Conservation (phyloP, 2,888 invertebrate genomes). For the Chymomyza procnemis region DNA sequence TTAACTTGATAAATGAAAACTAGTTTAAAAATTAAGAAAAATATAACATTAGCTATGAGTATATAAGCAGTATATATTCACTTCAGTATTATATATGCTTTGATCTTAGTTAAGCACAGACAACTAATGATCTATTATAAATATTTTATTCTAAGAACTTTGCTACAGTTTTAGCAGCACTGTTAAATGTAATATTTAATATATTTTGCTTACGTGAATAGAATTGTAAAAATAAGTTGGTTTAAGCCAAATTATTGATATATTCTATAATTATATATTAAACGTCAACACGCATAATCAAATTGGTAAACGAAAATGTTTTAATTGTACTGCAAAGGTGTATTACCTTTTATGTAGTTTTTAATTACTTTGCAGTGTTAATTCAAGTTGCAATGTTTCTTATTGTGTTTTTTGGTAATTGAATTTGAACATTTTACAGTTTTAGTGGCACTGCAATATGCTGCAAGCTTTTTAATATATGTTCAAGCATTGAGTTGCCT, state of each 20-base stretch:
- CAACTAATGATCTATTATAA: background rate
- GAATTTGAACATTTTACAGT: background rate
- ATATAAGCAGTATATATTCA: too few species aligned
- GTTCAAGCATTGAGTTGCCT: too few species aligned
- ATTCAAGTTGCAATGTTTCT: background rate
- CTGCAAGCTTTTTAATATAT: too few species aligned
- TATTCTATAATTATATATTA: too few species aligned
- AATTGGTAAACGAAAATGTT: background rate
- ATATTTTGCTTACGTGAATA: too few species aligned
- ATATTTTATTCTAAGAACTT: background rate
- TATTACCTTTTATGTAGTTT: background rate
- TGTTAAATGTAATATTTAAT: background rate
- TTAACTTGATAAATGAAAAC: constrained; percentile 19
- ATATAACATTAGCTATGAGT: too few species aligned
- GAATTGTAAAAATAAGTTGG: background rate
- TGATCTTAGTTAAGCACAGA: background rate
- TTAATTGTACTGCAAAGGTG: background rate
- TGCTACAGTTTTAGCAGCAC: background rate
- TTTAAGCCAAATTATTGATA: background rate
- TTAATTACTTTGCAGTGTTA: too few species aligned
- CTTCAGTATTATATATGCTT: too few species aligned
- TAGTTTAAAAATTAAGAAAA: background rate
- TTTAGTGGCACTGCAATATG: background rate
- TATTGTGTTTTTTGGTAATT: background rate
- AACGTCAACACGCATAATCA: background rate